These are phyloP conservation scores for Steinernema scapterisci DNA, from an alignment of 2,888 invertebrate species.

Conservation along the genomic window DNA sequence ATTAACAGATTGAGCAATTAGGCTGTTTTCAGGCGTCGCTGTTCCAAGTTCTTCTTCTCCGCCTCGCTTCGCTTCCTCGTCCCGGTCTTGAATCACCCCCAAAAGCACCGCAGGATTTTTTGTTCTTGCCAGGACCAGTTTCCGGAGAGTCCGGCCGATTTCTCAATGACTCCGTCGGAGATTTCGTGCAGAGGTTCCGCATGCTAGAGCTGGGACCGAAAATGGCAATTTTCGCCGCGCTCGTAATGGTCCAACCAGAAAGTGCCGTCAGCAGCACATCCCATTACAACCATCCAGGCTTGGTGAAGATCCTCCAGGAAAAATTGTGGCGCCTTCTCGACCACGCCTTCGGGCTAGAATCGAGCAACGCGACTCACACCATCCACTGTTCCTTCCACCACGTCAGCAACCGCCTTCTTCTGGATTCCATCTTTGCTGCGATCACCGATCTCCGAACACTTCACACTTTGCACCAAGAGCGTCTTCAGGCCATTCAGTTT, in stretches of 20 bases:
- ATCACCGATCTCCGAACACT: conserved; percentile 16
- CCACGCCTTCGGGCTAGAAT: not conserved
- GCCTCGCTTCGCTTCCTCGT: conserved; percentile 33
- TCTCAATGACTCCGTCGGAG: conserved; percentile 36
- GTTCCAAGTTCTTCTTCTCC: conserved; percentile 58
- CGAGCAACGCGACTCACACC: too few species aligned
- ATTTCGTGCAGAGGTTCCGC: conserved; percentile 43
- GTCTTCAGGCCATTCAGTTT: conserved; percentile 5
- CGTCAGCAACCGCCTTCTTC: conserved; percentile 17
- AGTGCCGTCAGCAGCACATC: conserved; percentile 30
- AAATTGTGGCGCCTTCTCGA: conserved; percentile 45
- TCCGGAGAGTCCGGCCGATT: conserved; percentile 24
- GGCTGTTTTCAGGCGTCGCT: conserved; percentile 51
- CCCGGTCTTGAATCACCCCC: conserved; percentile 7
- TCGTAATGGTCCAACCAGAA: conserved; percentile 51
- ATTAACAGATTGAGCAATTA: not conserved
- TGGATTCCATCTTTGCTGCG: conserved; percentile 5
- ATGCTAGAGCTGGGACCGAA: conserved; percentile 41
- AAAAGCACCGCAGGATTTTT: not conserved
- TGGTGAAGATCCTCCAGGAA: conserved; percentile 50
- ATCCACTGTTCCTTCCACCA: conserved; percentile 5
- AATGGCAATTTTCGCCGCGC: conserved; percentile 46
- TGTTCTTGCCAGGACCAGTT: conserved; percentile 15
- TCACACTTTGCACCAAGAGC: conserved; percentile 16
- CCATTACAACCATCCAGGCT: conserved; percentile 28